Percentiles rank a stretch among this genome's conserved stretches.
Conservation (phyloP, 2,113 vertebrate species). For the Electrona antarctica region DNA sequence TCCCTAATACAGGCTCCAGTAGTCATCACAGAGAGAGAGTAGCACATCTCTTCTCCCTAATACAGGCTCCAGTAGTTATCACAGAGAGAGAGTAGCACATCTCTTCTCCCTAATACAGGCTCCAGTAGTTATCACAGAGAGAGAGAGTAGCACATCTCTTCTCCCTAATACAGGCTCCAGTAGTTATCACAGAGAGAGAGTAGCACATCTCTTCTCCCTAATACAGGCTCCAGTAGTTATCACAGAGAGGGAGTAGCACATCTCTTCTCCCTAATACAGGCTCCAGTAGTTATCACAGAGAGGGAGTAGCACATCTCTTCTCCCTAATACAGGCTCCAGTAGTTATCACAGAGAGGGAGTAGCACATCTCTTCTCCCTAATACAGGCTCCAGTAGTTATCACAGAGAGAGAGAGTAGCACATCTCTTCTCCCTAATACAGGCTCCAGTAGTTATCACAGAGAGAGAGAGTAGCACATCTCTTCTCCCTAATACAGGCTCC, state of each 20-base stretch:
- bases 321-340: constrained; percentile 44
- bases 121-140: constrained; percentile 27
- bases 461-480: too few species aligned
- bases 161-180: constrained; percentile 43
- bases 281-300: constrained; percentile 37
- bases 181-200: not conserved
- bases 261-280: constrained; percentile 27
- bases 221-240: constrained; percentile 43
- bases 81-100: too few species aligned
- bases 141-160: too few species aligned
- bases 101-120: constrained; percentile 30
- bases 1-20: constrained; percentile 44
- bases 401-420: too few species aligned
- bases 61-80: constrained; percentile 44
- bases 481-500: constrained; percentile 40
- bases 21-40: constrained; percentile 28
- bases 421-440: constrained; percentile 25
- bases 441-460: constrained; percentile 33
- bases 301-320: too few species aligned
- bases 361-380: constrained; percentile 14
- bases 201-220: constrained; percentile 13
- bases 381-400: constrained; percentile 42
- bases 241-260: too few species aligned
- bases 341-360: not conserved
- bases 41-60: constrained; percentile 14